Evolutionary conservation across 2,797 vertebrate genomes (phyloP).

Genomic region (Pseudomugil gertrudae): DNA sequence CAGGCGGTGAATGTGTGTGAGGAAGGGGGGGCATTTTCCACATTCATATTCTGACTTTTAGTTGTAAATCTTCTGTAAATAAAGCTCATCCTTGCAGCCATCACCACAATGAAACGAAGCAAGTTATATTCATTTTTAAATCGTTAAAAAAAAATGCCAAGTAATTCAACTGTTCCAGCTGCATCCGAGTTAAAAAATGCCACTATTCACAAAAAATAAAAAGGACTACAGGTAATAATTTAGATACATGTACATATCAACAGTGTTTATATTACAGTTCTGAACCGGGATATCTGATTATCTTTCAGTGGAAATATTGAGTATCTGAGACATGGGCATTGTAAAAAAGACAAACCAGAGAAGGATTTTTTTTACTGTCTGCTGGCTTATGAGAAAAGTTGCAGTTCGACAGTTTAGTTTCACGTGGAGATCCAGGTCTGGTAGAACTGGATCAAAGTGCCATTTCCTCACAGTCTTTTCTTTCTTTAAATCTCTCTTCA

Average conservation of each 20-base stretch:
- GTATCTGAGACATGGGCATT: conserved; percentile 48
- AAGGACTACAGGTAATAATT: conserved; percentile 66
- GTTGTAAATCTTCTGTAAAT: conserved; percentile 58
- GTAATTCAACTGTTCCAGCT: conserved; percentile 80
- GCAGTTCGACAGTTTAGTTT: conserved; percentile 47
- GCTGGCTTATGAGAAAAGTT: conserved; percentile 61
- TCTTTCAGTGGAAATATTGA: conserved; percentile 59
- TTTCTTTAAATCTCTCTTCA: conserved; percentile 24
- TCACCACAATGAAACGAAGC: conserved; percentile 81
- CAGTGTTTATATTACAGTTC: conserved; percentile 78
- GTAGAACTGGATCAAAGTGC: conserved; percentile 30
- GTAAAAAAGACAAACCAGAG: conserved; percentile 62
- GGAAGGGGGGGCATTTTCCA: conserved; percentile 43
- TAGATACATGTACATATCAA: conserved; percentile 83
- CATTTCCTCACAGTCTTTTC: conserved; percentile 15
- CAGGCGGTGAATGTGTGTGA: conserved; percentile 19
- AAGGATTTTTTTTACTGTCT: conserved; percentile 59
- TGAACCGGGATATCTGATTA: conserved; percentile 48
- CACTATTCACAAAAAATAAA: conserved; percentile 75
- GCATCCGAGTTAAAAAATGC: conserved; percentile 60
- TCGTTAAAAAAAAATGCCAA: conserved; percentile 65
- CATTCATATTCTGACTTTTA: conserved; percentile 67
- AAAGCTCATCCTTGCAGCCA: conserved; percentile 72
- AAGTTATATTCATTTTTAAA: conserved; percentile 54
- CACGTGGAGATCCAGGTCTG: conserved; percentile 31